phyloP scores from a whole-genome alignment of 2,113 vertebrate genomes.

The Laterallus jamaicensis region DNA sequence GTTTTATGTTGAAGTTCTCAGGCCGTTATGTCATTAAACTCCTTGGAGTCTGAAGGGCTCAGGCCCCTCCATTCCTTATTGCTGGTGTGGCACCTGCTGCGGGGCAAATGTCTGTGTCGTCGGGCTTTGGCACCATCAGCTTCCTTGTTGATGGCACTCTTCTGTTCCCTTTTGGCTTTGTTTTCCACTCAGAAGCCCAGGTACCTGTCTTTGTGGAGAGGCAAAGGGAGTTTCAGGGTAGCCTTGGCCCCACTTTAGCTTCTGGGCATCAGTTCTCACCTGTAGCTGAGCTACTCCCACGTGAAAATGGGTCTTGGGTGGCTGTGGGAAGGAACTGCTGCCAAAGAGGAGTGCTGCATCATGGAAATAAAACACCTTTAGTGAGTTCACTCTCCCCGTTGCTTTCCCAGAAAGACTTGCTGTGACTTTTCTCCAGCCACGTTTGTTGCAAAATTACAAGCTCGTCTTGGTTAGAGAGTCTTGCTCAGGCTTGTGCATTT shows the following conservation, averaged over 20 bases:
- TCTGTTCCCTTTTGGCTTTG: background rate
- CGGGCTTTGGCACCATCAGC: background rate
- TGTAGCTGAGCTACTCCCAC: rapidly evolving
- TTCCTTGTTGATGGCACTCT: background rate
- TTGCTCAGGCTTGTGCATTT: background rate
- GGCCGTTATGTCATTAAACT: conserved; percentile 82
- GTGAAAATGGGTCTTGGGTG: background rate
- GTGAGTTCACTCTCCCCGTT: background rate
- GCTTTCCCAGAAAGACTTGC: background rate
- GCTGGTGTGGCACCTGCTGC: background rate
- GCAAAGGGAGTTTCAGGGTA: background rate
- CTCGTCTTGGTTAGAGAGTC: background rate
- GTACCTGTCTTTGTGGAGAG: background rate
- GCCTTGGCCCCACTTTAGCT: background rate
- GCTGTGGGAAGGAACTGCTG: background rate
- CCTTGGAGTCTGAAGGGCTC: conserved; percentile 80
- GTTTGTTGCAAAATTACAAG: background rate
- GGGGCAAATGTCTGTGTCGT: background rate
- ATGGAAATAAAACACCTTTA: background rate
- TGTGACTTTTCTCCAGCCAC: background rate
- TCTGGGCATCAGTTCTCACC: background rate
- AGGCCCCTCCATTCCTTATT: conserved; percentile 42
- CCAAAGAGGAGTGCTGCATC: background rate
- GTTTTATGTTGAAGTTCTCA: conserved; percentile 81
- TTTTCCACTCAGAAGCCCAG: background rate